phyloP scores from a whole-genome alignment of 2,888 invertebrate genomes.

The Taenaris catops region DNA sequence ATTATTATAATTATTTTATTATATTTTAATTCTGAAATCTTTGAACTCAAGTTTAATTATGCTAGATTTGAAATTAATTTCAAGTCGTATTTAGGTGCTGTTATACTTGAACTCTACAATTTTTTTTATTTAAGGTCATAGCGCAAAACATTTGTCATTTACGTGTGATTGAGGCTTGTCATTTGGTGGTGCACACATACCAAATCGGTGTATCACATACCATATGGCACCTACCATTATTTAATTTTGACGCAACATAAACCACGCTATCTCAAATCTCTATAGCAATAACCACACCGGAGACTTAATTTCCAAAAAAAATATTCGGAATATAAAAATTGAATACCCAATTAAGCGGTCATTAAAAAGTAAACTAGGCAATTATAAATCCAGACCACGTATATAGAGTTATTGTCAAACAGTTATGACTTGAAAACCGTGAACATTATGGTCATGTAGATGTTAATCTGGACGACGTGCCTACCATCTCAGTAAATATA shows the following conservation, averaged over 20 bases:
- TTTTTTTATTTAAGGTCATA: too few species aligned
- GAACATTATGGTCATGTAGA: slow-evolving; percentile 59
- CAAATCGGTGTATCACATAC: too few species aligned
- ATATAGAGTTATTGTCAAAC: slow-evolving; percentile 64
- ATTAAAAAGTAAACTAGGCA: slow-evolving; percentile 41
- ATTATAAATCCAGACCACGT: slow-evolving; percentile 62
- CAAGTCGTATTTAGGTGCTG: too few species aligned
- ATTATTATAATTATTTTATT: too few species aligned
- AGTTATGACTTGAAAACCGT: slow-evolving; percentile 48
- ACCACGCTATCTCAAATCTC: slow-evolving; percentile 6
- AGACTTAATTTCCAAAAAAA: slow-evolving; percentile 13
- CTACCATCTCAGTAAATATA: slow-evolving; percentile 52
- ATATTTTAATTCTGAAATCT: too few species aligned
- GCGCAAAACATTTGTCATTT: too few species aligned
- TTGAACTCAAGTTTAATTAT: too few species aligned
- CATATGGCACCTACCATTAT: too few species aligned
- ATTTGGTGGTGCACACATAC: too few species aligned
- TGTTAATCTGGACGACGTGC: slow-evolving; percentile 52
- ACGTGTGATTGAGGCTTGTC: too few species aligned
- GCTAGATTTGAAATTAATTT: too few species aligned
- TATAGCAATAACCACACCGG: slow-evolving; percentile 10
- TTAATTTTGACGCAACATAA: slow-evolving; percentile 3
- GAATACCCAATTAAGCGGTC: slow-evolving; percentile 35
- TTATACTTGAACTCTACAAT: too few species aligned
- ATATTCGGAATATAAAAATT: slow-evolving; percentile 19